Evolutionary conservation across 1,140 invertebrate genomes (phyloP), one percentile per base, ranked within the genome.

Genomic region (Lepidotrigona ventralis): DNA sequence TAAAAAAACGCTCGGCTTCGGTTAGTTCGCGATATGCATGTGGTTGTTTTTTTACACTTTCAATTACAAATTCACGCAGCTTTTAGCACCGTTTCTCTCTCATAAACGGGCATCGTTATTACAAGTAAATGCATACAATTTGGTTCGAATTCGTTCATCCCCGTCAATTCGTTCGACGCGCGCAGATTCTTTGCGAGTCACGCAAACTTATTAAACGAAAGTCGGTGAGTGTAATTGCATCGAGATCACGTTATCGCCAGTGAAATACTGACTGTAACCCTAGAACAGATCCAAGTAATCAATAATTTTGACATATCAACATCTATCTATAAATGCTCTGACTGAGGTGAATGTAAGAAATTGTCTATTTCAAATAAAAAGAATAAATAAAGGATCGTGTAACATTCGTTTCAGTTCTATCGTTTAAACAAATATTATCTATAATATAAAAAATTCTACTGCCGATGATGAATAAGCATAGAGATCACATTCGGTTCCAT

Each of bases 181-280:
- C 14, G 11, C 15, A 0, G 63, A 23, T 21, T 23, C 12, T n/a
- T n/a, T 5, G 21, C 21, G 14, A 53, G 15, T 1, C 26, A 19
- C 15, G 19, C 21, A 19, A 51, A 53, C 39, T 53, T 46, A 80
- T 73, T 17, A 23, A 76, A 81, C 60, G 39, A 14, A 81, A 76
- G 19, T 68, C n/a, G n/a, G 56, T 79, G 60, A 79, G 83, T 46
- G 75, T 63, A 86, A 83, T 79, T 74, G 60, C 70, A 79, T 86
- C 75, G 33, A 73, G 71, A 53, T 33, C 51, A 33, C n/a, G 53
- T 83, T 87, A 87, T 87, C 84, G 85, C 86, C 86, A 83, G 83
- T 73, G 17, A 80, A 83, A 74, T 54, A 84, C 77, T 84, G 85
- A 87, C 81, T 82, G 4, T 19, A 68, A 60, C 14, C 51, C 46